Percentiles rank a stretch among this genome's conserved stretches.
These are phyloP conservation scores for Sebastiscus tertius DNA, from an alignment of 2,797 vertebrate genomes.

Conservation along the genomic window DNA sequence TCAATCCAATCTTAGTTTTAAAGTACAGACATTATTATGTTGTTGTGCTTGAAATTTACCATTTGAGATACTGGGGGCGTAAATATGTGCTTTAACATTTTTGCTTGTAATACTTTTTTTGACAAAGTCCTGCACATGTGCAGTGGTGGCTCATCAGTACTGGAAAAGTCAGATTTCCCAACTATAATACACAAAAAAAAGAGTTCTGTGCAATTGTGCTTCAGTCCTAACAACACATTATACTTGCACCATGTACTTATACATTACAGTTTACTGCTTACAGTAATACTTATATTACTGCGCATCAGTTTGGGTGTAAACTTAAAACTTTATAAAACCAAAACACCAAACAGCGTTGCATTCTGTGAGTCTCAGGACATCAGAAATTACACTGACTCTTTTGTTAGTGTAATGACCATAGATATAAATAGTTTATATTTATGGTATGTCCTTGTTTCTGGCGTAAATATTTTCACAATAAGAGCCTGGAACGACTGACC, in stretches of 20 bases:
- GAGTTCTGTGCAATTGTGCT: conserved; percentile 64
- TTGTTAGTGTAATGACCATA: conserved; percentile 42
- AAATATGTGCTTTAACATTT: conserved; percentile 40
- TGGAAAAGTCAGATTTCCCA: conserved; percentile 41
- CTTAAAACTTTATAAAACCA: conserved; percentile 52
- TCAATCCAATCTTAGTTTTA: conserved; percentile 19
- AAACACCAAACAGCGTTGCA: conserved; percentile 62
- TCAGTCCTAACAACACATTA: conserved; percentile 66
- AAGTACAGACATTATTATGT: conserved; percentile 10
- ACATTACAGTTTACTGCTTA: conserved; percentile 56
- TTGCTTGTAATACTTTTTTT: conserved; percentile 35
- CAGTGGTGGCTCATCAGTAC: conserved; percentile 29
- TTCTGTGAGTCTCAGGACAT: conserved; percentile 47
- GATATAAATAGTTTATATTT: conserved; percentile 56
- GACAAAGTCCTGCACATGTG: conserved; percentile 30
- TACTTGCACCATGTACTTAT: conserved; percentile 64
- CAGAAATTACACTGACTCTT: conserved; percentile 34
- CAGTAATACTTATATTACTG: conserved; percentile 61
- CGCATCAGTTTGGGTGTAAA: conserved; percentile 48
- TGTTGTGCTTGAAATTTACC: conserved; percentile 6
- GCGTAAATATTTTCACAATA: conserved; percentile 58
- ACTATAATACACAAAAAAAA: conserved; percentile 40
- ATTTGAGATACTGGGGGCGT: conserved; percentile 6
- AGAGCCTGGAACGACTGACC: conserved; percentile 45
- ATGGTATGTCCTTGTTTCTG: conserved; percentile 56